Evolutionary conservation across 2,797 vertebrate genomes (phyloP).

Genomic region (Hippopotamyrus pictus): DNA sequence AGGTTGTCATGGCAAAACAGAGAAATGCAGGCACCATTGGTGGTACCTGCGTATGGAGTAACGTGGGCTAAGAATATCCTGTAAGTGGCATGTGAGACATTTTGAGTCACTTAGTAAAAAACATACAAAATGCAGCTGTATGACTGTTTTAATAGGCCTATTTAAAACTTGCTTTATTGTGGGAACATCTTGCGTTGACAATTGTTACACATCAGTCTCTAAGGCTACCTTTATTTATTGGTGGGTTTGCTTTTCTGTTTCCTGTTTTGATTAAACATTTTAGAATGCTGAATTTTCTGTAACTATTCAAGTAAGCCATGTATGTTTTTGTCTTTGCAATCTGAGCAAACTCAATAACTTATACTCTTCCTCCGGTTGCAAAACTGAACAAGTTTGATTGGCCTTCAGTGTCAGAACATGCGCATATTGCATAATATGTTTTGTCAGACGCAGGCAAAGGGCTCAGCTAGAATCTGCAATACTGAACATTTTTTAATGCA

Average conservation of each 20-base stretch:
- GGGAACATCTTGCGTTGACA: background rate
- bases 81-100: constrained; percentile 18
- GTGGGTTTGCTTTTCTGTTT: background rate
- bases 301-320: background rate
- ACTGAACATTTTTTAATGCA: constrained; percentile 17
- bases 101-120: constrained; percentile 15
- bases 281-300: background rate
- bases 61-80: constrained; percentile 29
- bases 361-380: background rate
- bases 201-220: background rate
- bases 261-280: background rate
- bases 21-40: constrained; percentile 20
- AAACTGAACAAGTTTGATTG: constrained; percentile 31
- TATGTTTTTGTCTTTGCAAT: constrained; percentile 22
- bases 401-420: constrained; percentile 26
- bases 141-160: background rate
- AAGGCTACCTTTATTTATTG: background rate
- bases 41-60: constrained; percentile 30
- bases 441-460: constrained; percentile 18
- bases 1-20: constrained; percentile 26
- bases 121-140: constrained; percentile 15
- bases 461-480: constrained; percentile 25
- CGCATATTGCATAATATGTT: constrained; percentile 35
- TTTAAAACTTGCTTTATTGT: background rate
- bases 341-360: background rate